Evolutionary conservation across 1,140 invertebrate species (phyloP), one percentile per base, ranked within the genome.

Genomic region (Macrosteles quadrilineatus): DNA sequence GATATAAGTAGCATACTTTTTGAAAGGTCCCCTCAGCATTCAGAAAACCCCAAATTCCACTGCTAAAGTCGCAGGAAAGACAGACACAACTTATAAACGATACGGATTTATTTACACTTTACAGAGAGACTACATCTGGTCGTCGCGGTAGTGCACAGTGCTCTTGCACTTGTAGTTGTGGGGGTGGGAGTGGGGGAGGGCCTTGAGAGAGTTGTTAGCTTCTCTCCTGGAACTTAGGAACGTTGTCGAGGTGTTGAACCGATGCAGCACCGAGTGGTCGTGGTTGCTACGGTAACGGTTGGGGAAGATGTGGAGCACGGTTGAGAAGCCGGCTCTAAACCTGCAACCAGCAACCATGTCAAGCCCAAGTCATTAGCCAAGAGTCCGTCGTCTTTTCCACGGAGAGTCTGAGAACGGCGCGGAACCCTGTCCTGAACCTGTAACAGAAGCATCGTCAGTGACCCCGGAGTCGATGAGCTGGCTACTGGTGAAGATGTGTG

Each of bases 181-280:
- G 17, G 19, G 29, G 29, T 63, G 19, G 27, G 12, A 6, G 19
- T 17, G n/a, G 25, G 29, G 14, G 32, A 43, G 2, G 40, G 63
- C 43, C 32, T 66, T 69, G 67, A 69, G 67, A 4, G 53, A 62
- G 53, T 12, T 14, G 12, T 53, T 36, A 21, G 50, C 19, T 19
- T 63, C 67, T 27, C 73, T 32, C 9, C 69, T 45, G 40, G 72
- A 71, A 65, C 72, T 75, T 64, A 88, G 82, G 79, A 87, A 88
- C 0, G 87, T 87, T 67, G 86, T 86, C 73, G 82, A 86, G 11
- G 87, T 88, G 77, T 88, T 88, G 73, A 85, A 85, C 71, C 87
- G 80, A 68, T 86, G 83, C 14, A 88, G 79, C 62, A 83, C 77
- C 29, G 83, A 83, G 72, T 85, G 67, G n/a, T 55, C 45, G 53